These are phyloP conservation scores for Calosoma granatense DNA, from an alignment of 1,140 invertebrate species.

Conservation along the genomic window DNA sequence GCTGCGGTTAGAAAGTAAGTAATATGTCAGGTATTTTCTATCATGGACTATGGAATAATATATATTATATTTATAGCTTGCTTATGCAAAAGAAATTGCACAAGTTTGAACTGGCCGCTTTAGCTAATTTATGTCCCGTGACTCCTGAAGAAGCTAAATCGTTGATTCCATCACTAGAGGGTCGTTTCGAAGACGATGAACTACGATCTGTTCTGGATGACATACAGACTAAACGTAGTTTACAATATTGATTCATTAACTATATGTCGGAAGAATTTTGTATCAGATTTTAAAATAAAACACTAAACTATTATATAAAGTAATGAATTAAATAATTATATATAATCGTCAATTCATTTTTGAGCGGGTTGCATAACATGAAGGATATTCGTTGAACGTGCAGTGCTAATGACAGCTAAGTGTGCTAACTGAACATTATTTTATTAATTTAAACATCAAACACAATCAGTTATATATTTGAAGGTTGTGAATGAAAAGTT, in stretches of 20 bases:
- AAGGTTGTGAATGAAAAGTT: no score
- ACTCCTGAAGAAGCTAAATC: conserved; percentile 96
- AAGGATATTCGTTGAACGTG: not conserved
- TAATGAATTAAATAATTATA: no score
- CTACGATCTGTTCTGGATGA: conserved; percentile 88
- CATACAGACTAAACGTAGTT: conserved; percentile 94
- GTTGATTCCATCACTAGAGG: conserved; percentile 90
- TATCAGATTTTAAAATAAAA: not conserved
- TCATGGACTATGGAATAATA: not conserved
- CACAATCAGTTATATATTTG: not conserved
- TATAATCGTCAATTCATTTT: no score
- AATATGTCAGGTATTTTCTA: conserved; percentile 4
- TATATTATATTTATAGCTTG: conserved; percentile 51
- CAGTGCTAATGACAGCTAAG: not conserved
- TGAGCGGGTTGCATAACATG: no score
- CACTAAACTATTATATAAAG: not conserved
- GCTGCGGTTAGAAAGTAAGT: conserved; percentile 80
- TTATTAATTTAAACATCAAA: not conserved
- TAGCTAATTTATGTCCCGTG: conserved; percentile 97
- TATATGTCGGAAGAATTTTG: not conserved
- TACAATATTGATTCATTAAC: conserved; percentile 70
- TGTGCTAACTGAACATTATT: not conserved
- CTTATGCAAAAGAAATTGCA: conserved; percentile 93
- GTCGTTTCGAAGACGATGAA: conserved; percentile 93
- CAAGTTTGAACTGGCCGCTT: conserved; percentile 95